Evolutionary conservation across 2,888 invertebrate genomes (phyloP).

Genomic region (Danaus chrysippus): DNA sequence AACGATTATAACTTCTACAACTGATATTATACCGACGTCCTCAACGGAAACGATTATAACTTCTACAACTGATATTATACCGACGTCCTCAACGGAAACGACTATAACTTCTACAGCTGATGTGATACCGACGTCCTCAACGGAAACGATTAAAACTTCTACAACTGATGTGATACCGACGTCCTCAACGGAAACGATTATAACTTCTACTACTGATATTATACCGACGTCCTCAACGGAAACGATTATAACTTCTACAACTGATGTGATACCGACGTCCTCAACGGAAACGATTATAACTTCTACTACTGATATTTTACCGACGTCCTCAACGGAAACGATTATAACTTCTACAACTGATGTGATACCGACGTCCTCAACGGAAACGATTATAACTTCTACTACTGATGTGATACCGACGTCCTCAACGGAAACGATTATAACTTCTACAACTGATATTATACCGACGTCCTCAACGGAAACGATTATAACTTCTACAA

Average conservation of each 20-base stretch:
- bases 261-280: background rate
- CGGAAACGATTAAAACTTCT: conserved; percentile 47
- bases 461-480: conserved; percentile 36
- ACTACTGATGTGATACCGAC: background rate
- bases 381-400: background rate
- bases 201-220: background rate
- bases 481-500: conserved; percentile 51
- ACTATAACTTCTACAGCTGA: conserved; percentile 6
- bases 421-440: background rate
- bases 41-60: conserved; percentile 38
- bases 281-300: background rate
- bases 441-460: conserved; percentile 24
- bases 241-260: background rate
- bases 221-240: background rate
- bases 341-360: conserved; percentile 58
- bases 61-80: background rate
- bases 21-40: conserved; percentile 24
- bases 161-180: conserved; percentile 43
- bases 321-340: conserved; percentile 55
- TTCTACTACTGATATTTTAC: conserved; percentile 27
- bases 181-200: background rate
- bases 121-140: conserved; percentile 37
- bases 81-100: background rate
- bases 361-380: background rate
- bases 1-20: too few relatives aligned